Evolutionary conservation across 2,888 invertebrate genomes (phyloP).

Genomic region (Bhutanitis thaidina): DNA sequence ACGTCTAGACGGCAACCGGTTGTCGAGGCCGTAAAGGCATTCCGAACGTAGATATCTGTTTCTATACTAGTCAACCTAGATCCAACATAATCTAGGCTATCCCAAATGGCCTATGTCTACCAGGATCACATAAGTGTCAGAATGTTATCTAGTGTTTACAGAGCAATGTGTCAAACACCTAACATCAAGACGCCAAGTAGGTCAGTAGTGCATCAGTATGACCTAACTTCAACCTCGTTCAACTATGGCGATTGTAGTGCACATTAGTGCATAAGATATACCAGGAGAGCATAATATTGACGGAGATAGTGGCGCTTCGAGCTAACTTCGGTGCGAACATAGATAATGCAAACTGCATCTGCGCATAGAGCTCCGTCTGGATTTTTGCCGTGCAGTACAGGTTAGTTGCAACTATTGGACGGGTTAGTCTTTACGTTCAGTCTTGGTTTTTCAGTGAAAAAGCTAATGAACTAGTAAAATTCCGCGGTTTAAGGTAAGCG

Average conservation of each 20-base stretch:
- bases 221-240: constrained; percentile 3
- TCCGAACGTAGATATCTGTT: neutral
- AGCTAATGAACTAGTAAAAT: neutral
- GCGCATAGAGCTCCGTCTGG: constrained; percentile 25
- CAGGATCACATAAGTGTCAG: constrained; percentile 15
- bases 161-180: constrained; percentile 4
- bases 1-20: neutral
- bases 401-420: constrained; percentile 13
- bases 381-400: constrained; percentile 7
- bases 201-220: constrained; percentile 6
- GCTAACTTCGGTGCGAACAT: constrained; percentile 25
- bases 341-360: constrained; percentile 33
- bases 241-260: constrained; percentile 22
- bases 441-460: neutral
- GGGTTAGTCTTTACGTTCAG: constrained; percentile 1
- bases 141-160: neutral
- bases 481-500: neutral
- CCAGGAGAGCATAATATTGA: constrained; percentile 31
- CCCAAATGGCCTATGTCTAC: constrained; percentile 6
- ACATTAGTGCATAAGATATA: constrained; percentile 29
- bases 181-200: neutral
- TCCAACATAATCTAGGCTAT: constrained; percentile 4
- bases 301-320: constrained; percentile 23
- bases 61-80: neutral
- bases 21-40: neutral